Percentiles rank a stretch among this genome's conserved stretches.
Evolutionary conservation across 2,797 vertebrate genomes (phyloP).

Genomic region (Vespertilio murinus): DNA sequence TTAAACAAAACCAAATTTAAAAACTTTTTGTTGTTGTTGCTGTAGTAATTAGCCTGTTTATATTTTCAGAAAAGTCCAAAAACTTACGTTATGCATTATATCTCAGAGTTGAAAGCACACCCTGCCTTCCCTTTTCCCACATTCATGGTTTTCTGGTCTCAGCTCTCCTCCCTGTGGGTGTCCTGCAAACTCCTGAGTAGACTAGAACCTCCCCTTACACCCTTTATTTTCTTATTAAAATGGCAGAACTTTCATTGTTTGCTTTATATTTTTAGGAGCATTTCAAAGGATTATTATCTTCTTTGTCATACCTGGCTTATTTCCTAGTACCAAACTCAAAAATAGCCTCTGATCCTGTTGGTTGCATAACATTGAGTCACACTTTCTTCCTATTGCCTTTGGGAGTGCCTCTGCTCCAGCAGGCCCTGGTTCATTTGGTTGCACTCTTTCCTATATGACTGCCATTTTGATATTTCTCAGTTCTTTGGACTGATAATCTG

Average conservation of each 20-base stretch:
- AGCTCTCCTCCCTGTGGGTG: not conserved
- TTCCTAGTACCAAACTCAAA: slow-evolving; percentile 68
- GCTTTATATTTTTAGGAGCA: slow-evolving; percentile 69
- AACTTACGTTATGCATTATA: not conserved
- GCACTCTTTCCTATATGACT: not conserved
- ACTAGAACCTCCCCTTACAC: not conserved
- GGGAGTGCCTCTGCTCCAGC: not conserved
- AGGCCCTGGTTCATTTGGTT: not conserved
- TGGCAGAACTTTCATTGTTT: slow-evolving; percentile 45
- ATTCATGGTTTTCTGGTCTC: not conserved
- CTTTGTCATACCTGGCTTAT: slow-evolving; percentile 74
- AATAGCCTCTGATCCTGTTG: slow-evolving; percentile 65
- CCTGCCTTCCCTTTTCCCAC: not conserved
- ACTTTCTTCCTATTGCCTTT: slow-evolving; percentile 4
- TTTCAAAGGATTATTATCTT: slow-evolving; percentile 71
- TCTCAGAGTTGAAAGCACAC: not conserved
- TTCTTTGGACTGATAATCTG: not conserved
- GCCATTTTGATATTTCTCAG: not conserved
- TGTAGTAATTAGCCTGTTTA: not conserved
- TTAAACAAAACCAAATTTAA: not conserved
- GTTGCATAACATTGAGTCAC: slow-evolving; percentile 60
- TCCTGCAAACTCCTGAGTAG: not conserved
- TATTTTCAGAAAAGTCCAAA: not conserved
- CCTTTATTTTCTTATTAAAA: slow-evolving; percentile 41
- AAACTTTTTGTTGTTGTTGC: no score